Evolutionary conservation across 2,797 vertebrate genomes (phyloP).

Genomic region (Periparus ater): DNA sequence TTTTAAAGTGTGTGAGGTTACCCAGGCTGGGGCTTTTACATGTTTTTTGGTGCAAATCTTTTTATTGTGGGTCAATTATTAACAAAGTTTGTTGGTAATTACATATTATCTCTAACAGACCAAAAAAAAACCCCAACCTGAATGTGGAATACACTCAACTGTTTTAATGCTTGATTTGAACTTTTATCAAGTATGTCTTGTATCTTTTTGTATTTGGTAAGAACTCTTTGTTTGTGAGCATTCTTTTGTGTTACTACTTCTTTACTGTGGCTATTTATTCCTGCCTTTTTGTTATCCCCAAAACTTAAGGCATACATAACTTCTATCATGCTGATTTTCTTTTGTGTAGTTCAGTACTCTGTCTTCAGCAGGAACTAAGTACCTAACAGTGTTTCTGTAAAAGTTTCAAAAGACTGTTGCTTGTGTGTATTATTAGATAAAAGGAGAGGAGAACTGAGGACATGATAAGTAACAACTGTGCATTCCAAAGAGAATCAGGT

Average conservation of each 20-base stretch:
- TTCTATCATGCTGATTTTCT: background rate
- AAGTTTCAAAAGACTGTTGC: slow-evolving; percentile 5
- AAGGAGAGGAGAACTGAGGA: background rate
- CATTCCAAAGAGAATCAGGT: slow-evolving; percentile 29
- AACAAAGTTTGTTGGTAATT: background rate
- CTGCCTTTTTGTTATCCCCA: background rate
- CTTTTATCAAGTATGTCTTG: background rate
- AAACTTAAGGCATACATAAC: background rate
- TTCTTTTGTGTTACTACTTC: background rate
- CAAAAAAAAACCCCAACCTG: background rate
- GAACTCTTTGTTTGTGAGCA: background rate
- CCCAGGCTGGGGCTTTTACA: background rate
- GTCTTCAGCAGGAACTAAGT: background rate
- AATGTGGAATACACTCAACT: background rate
- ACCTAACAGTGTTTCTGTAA: slow-evolving; percentile 10
- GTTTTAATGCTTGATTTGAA: background rate
- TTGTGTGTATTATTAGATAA: slow-evolving; percentile 39
- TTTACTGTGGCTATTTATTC: slow-evolving; percentile 20
- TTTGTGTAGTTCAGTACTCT: background rate
- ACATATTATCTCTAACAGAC: background rate
- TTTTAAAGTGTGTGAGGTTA: background rate
- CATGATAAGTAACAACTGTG: background rate
- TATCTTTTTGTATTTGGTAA: background rate
- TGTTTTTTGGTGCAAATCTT: background rate
- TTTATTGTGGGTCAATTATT: background rate